Evolutionary conservation across 2,888 invertebrate species (phyloP).

Genomic region (Gastrophysa polygoni): DNA sequence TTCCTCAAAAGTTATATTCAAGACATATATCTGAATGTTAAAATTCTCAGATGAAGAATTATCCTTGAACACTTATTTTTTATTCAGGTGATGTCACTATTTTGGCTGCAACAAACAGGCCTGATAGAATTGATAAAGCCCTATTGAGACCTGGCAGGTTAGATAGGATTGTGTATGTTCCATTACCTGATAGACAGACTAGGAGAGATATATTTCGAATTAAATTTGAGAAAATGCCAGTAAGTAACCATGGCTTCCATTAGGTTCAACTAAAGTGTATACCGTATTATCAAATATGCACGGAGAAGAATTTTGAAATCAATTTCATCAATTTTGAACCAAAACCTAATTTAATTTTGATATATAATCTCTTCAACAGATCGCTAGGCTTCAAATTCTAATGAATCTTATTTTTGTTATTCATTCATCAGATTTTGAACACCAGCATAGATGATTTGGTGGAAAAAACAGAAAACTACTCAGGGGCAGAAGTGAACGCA

Average conservation of each 20-base stretch:
- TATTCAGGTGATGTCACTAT: conserved; percentile 77
- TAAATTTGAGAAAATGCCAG: conserved; percentile 77
- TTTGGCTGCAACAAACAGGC: conserved; percentile 96
- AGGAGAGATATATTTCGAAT: conserved; percentile 82
- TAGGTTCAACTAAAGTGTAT: no score
- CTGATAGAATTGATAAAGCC: conserved; percentile 93
- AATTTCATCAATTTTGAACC: no score
- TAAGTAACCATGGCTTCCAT: conserved; percentile 37
- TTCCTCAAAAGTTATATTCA: no score
- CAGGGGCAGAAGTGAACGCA: conserved; percentile 92
- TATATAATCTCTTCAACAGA: no score
- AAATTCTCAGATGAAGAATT: no score
- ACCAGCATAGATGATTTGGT: conserved; percentile 73
- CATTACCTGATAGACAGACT: conserved; percentile 82
- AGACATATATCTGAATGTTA: no score
- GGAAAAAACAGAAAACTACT: conserved; percentile 76
- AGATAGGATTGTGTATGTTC: conserved; percentile 91
- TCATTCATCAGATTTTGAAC: conserved; percentile 56
- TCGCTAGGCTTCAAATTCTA: no score
- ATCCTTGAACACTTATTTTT: not conserved
- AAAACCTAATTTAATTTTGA: no score
- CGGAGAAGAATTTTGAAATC: no score
- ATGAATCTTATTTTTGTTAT: no score
- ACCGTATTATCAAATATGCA: no score
- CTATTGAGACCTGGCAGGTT: conserved; percentile 89